These are phyloP conservation scores for Tapirus terrestris DNA, from an alignment of 2,113 vertebrate species.

Conservation along the genomic window DNA sequence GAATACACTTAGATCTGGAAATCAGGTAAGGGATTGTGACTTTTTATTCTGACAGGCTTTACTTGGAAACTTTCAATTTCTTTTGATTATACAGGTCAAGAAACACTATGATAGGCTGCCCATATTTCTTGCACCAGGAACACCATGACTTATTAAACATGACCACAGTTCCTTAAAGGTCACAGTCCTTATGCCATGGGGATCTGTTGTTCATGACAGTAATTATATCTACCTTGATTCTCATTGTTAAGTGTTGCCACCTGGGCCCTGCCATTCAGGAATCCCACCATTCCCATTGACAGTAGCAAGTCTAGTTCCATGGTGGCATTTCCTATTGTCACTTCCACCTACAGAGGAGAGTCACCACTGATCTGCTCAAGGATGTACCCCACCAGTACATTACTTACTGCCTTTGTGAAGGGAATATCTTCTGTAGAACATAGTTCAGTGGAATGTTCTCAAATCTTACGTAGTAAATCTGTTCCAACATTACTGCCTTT, in stretches of 20 bases:
- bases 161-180: background rate
- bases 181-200: background rate
- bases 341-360: background rate
- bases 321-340: background rate
- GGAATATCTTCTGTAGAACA: background rate
- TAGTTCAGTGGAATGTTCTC: background rate
- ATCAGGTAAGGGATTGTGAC: background rate
- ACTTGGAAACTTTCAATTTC: background rate
- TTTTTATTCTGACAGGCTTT: background rate
- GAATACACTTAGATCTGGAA: background rate
- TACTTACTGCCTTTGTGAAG: background rate
- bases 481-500: background rate
- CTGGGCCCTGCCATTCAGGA: background rate
- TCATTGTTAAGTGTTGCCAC: background rate
- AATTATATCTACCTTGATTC: background rate
- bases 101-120: background rate
- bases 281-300: too few species aligned
- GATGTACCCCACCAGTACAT: background rate
- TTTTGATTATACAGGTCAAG: background rate
- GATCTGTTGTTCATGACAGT: too few species aligned
- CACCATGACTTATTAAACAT: background rate
- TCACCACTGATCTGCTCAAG: background rate
- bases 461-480: background rate
- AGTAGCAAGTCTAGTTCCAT: background rate
- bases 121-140: background rate